Percentiles rank a stretch among this genome's conserved stretches.
Evolutionary conservation across 2,888 invertebrate genomes (phyloP).

Genomic region (Leucoma salicis): DNA sequence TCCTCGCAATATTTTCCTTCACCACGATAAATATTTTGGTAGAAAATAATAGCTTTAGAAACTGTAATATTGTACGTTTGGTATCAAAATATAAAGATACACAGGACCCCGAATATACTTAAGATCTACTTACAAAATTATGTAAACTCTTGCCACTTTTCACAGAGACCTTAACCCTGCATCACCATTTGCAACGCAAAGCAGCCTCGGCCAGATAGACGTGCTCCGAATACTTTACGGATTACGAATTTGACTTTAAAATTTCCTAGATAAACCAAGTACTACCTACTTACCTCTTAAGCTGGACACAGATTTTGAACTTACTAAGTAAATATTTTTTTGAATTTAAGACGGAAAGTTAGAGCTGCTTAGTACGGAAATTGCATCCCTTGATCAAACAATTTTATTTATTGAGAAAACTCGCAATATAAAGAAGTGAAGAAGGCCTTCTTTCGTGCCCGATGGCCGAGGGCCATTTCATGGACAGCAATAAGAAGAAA

Average conservation of each 20-base stretch:
- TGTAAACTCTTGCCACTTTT: conserved; percentile 23
- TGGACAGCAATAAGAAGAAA: no score
- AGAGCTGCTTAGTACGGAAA: not conserved
- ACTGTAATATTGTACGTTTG: no score
- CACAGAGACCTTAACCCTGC: conserved; percentile 39
- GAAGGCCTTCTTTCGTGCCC: no score
- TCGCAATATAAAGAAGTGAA: no score
- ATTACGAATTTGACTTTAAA: conserved; percentile 71
- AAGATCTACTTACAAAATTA: conserved; percentile 25
- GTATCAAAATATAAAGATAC: no score
- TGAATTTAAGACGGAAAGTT: not conserved
- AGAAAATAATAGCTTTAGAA: no score
- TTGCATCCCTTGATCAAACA: not conserved
- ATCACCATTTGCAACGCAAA: conserved; percentile 56
- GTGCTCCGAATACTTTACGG: conserved; percentile 58
- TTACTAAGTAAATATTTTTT: conserved; percentile 28
- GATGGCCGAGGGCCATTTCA: no score
- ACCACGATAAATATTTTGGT: no score
- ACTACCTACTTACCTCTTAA: conserved; percentile 48
- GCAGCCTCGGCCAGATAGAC: conserved; percentile 39
- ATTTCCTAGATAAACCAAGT: conserved; percentile 59
- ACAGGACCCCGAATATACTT: no score
- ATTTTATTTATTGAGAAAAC: not conserved
- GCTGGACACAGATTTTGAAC: conserved; percentile 54
- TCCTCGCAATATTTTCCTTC: no score